phyloP scores from a whole-genome alignment of 1,140 invertebrate genomes.

The Mylabris phalerata region DNA sequence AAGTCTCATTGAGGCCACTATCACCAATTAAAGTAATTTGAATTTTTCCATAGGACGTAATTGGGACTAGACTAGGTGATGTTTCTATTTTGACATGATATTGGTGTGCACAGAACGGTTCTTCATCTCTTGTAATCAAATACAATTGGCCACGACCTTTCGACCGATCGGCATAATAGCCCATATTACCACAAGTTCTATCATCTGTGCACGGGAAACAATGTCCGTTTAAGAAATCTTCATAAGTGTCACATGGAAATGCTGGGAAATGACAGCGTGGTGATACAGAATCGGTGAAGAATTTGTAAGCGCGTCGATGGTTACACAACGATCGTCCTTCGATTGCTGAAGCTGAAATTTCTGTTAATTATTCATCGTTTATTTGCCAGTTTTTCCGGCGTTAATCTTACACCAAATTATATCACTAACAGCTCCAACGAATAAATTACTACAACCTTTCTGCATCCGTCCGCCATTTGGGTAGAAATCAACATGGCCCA shows the following conservation, averaged over 20 bases:
- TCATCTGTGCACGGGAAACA: conserved; percentile 61
- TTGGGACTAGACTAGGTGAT: conserved; percentile 55
- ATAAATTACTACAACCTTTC: conserved; percentile 72
- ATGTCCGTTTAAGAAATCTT: conserved; percentile 70
- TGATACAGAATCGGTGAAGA: conserved; percentile 89
- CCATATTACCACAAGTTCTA: conserved; percentile 78
- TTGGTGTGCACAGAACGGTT: conserved; percentile 88
- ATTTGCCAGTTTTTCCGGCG: background rate
- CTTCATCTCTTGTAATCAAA: conserved; percentile 80
- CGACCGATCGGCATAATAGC: conserved; percentile 82
- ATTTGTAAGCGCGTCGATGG: conserved; percentile 84
- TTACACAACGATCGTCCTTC: conserved; percentile 86
- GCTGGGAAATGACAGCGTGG: conserved; percentile 83
- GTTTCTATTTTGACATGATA: conserved; percentile 76
- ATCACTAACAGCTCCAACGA: conserved; percentile 84
- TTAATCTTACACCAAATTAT: conserved; percentile 79
- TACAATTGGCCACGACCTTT: conserved; percentile 75
- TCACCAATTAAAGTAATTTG: conserved; percentile 77
- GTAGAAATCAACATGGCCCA: conserved; percentile 89
- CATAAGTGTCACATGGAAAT: conserved; percentile 79
- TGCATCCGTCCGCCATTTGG: conserved; percentile 87
- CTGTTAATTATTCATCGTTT: background rate
- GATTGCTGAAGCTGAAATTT: conserved; percentile 52
- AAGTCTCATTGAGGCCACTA: conserved; percentile 77
- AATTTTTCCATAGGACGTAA: conserved; percentile 72